Base-by-base conservation (phyloP, 2,888 invertebrate species). In the Sphaerophoria rueppellii region DNA sequence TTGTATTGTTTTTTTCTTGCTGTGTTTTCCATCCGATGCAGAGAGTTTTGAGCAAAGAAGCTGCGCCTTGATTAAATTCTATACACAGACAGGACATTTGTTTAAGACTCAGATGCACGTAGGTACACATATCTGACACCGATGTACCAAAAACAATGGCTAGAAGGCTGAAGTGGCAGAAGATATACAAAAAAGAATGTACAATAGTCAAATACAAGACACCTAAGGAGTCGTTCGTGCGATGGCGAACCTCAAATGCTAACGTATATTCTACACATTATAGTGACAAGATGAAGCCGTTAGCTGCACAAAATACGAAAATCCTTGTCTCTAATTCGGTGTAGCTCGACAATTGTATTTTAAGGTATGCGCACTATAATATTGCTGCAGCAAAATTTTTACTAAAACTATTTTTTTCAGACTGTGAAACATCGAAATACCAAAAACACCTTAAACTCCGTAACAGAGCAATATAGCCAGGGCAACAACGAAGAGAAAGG, bases 41-140 rank as follows among this genome's bases (percentile, higher is more conserved):
- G 50, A 24, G 24, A 24, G 24, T 24, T 24, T 63, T 63, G 48
- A 12, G 12, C 40, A 50, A 50, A 37, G 50, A 63, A 48, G 57
- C 72, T 73, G 61, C 60, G 60, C 55, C 72, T 73, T 78, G 73
- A 73, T 78, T 82, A 78, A 77, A 78, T 82, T 73, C 57, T 37
- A 60, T 67, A 61, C 70, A 67, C 74, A 67, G 50, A 58, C 67
- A 67, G 67, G 74, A 75, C 67, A 67, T 75, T 58, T 65, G 65
- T 75, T 67, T 58, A 48, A 46, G 16, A 74, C 55, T 65, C 55
- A 48, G 43, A 65, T 48, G 46, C 73, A 74, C 57, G 60, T 37
- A 55, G 6, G 12, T 24, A 24, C 24, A 24, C 24, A 24, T 24
- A 24, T 24, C 24, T n/a, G 4, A 12, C 24, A 63, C 24, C 43